Evolutionary conservation across 2,888 invertebrate species (phyloP).

Genomic region (Ecdyonurus torrentis): DNA sequence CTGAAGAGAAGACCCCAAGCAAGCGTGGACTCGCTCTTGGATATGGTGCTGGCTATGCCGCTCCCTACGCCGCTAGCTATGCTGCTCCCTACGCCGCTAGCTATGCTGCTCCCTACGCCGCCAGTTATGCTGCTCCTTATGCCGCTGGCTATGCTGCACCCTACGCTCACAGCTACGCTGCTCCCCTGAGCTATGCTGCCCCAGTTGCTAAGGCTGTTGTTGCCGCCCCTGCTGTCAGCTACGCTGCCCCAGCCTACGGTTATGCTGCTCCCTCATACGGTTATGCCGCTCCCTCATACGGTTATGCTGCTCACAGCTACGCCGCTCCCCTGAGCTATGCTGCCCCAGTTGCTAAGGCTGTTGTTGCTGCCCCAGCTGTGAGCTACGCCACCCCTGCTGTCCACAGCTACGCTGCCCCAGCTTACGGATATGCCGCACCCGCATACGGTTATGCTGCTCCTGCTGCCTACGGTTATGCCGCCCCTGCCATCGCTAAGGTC

Average conservation of each 20-base stretch:
- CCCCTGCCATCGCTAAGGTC: conserved; percentile 6
- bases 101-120: not conserved
- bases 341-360: not conserved
- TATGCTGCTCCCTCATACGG: not conserved
- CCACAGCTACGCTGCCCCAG: not conserved
- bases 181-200: not conserved
- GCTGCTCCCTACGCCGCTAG: not conserved
- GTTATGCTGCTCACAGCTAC: not conserved
- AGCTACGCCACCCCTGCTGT: not conserved
- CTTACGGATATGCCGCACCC: conserved; percentile 5
- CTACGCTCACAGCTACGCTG: not conserved
- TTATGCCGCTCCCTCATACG: not conserved
- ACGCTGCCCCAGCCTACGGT: not conserved
- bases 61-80: not conserved
- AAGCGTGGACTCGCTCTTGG: not conserved
- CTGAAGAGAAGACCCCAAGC: not conserved
- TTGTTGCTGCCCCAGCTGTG: not conserved
- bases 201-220: not conserved
- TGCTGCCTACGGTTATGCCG: conserved; percentile 7
- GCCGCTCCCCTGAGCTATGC: not conserved
- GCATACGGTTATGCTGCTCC: conserved; percentile 5
- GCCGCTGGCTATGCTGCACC: not conserved
- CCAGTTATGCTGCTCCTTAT: not conserved
- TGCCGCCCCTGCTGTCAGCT: not conserved
- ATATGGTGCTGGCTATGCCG: not conserved